phyloP scores from a whole-genome alignment of 2,888 invertebrate species.

The Platycnemis pennipes region DNA sequence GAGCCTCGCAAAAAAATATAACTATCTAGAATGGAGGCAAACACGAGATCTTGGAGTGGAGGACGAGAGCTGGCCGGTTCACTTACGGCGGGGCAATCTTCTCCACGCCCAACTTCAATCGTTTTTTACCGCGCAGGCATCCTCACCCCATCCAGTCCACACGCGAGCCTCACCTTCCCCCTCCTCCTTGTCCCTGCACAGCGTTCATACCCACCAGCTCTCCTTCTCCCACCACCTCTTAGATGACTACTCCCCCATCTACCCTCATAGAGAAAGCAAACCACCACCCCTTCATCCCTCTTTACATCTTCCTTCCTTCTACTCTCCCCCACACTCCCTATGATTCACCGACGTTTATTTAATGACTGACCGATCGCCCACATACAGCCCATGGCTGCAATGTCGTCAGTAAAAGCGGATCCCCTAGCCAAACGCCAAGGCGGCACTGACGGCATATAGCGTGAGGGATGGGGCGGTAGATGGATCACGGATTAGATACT shows the following conservation, averaged over 20 bases:
- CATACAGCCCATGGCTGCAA: not conserved
- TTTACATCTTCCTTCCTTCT: not conserved
- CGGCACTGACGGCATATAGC: not conserved
- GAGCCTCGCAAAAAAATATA: not conserved
- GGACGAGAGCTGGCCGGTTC: not conserved
- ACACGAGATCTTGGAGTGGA: not conserved
- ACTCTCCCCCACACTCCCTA: not conserved
- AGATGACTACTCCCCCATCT: too few species aligned
- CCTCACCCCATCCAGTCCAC: not conserved
- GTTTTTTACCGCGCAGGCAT: not conserved
- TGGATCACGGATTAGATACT: slow-evolving; percentile 12
- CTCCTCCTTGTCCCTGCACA: not conserved
- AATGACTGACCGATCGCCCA: slow-evolving; percentile 26
- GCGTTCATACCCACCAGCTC: not conserved
- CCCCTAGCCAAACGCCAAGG: slow-evolving; percentile 2
- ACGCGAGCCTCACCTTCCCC: not conserved
- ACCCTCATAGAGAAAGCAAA: not conserved
- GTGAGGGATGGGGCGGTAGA: not conserved
- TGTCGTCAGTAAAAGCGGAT: slow-evolving; percentile 41
- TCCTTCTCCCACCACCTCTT: too few species aligned
- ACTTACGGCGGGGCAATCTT: slow-evolving; percentile 43
- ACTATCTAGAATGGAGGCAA: not conserved
- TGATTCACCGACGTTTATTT: slow-evolving; percentile 57
- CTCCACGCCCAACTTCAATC: slow-evolving; percentile 19
- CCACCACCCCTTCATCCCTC: not conserved